Conservation (phyloP, 2,113 vertebrate species). For the Oriolus oriolus region DNA sequence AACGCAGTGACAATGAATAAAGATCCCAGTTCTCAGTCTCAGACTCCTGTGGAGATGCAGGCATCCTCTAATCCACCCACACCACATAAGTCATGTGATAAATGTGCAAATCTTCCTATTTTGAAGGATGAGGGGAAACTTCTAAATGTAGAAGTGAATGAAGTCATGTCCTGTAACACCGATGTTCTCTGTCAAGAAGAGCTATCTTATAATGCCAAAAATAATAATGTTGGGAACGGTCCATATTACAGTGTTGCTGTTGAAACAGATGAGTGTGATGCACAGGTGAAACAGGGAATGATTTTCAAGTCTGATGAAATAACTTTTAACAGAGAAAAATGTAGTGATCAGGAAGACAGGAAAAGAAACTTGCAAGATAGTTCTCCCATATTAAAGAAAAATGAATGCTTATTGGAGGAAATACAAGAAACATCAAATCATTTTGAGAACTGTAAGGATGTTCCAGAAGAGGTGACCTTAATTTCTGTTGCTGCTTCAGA, state of each 20-base stretch:
- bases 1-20: constrained; percentile 1
- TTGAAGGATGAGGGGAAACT: constrained; percentile 55
- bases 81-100: constrained; percentile 42
- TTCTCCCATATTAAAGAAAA: neutral
- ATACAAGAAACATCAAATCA: neutral
- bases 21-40: constrained; percentile 2
- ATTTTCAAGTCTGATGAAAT: neutral
- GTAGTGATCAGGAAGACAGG: neutral
- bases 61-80: constrained; percentile 71
- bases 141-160: constrained; percentile 32
- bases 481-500: constrained; percentile 79
- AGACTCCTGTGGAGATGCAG: constrained; percentile 55
- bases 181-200: constrained; percentile 51
- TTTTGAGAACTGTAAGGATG: constrained; percentile 16
- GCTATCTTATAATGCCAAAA: constrained; percentile 73
- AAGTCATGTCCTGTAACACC: constrained; percentile 65
- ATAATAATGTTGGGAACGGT: constrained; percentile 29
- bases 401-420: neutral
- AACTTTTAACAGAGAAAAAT: neutral
- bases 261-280: neutral
- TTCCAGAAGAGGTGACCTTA: constrained; percentile 26
- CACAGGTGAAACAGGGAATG: neutral
- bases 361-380: neutral
- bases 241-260: neutral
- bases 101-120: neutral